These are phyloP conservation scores for Synchiropus splendidus DNA, from an alignment of 2,113 vertebrate genomes.

Conservation along the genomic window DNA sequence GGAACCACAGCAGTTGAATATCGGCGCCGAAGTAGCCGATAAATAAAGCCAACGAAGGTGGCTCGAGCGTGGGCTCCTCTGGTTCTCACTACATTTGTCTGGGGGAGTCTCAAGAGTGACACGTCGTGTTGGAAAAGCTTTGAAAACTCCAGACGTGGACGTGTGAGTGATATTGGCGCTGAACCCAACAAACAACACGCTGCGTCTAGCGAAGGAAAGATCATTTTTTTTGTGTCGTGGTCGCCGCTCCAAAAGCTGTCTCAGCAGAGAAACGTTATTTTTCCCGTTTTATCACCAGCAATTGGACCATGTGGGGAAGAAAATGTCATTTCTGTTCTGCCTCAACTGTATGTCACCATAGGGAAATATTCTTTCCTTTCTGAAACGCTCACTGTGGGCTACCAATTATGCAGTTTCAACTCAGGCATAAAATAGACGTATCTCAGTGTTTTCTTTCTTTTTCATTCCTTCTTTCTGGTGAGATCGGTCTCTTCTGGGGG, in stretches of 20 bases:
- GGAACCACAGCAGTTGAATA: neutral
- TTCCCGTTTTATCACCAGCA: slow-evolving; percentile 21
- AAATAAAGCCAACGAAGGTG: too few species aligned
- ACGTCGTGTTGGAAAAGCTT: too few species aligned
- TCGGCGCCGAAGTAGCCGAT: too few species aligned
- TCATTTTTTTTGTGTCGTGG: slow-evolving; percentile 14
- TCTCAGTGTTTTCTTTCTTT: too few species aligned
- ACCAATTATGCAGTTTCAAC: slow-evolving; percentile 41
- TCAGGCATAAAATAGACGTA: slow-evolving; percentile 28
- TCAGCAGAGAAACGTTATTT: slow-evolving; percentile 19
- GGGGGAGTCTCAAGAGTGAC: too few species aligned
- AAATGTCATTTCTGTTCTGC: slow-evolving; percentile 50
- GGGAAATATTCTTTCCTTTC: slow-evolving; percentile 25
- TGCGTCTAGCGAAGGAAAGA: too few species aligned
- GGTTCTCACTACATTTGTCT: too few species aligned
- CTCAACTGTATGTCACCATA: slow-evolving; percentile 44
- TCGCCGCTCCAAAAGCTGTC: slow-evolving; percentile 18
- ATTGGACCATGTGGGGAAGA: slow-evolving; percentile 27
- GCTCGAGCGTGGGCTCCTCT: too few species aligned
- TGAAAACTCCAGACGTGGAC: too few species aligned
- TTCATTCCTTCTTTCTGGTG: neutral
- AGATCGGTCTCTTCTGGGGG: neutral
- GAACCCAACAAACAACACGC: too few species aligned
- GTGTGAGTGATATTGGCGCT: too few species aligned
- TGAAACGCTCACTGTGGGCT: slow-evolving; percentile 23